Evolutionary conservation across 2,113 vertebrate genomes (phyloP).

Genomic region (Callipepla californica): DNA sequence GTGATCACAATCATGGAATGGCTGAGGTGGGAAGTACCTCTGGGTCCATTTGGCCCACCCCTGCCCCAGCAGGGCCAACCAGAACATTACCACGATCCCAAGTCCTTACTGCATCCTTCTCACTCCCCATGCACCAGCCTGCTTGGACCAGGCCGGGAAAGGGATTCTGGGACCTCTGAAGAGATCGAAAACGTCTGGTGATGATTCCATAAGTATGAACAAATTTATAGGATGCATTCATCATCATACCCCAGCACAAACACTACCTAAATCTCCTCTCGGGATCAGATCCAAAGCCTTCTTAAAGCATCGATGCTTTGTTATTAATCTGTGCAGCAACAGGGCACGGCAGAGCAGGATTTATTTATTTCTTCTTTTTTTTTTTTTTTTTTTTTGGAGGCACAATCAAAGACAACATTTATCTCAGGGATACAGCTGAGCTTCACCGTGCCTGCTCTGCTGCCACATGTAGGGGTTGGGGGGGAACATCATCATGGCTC

Average conservation of each 20-base stretch:
- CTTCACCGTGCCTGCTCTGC: not conserved
- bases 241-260: not conserved
- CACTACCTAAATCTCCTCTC: constrained; percentile 1
- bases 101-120: not conserved
- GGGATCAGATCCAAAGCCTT: constrained; percentile 56
- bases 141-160: not conserved
- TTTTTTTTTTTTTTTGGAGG: not conserved
- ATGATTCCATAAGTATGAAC: not conserved
- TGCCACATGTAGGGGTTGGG: not conserved
- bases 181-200: not conserved
- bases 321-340: not conserved
- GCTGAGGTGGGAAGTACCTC: not conserved
- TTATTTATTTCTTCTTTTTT: not conserved
- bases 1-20: not conserved
- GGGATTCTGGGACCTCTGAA: not conserved
- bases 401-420: not conserved
- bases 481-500: not conserved
- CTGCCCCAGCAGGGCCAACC: not conserved
- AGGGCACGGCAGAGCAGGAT: not conserved
- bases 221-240: not conserved
- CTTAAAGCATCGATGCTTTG: constrained; percentile 30
- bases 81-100: not conserved
- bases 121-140: not conserved
- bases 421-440: not conserved
- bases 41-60: not conserved